These are phyloP conservation scores for Myanophis thanlyinensis DNA, from an alignment of 2,113 vertebrate genomes.

Conservation along the genomic window DNA sequence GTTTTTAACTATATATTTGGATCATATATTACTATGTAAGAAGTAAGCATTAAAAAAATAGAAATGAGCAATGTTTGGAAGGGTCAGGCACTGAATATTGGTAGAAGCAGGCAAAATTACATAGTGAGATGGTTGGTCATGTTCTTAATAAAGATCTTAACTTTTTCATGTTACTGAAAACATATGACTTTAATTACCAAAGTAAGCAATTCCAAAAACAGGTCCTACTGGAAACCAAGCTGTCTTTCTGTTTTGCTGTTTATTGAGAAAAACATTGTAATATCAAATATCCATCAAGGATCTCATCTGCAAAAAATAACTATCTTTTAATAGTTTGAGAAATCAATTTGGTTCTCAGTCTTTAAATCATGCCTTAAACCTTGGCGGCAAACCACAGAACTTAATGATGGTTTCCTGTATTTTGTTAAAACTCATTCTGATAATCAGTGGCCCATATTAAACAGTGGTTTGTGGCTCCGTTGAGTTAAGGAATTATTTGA, in stretches of 20 bases:
- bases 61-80: slow-evolving; percentile 41
- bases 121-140: slow-evolving; percentile 27
- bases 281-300: background rate
- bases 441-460: background rate
- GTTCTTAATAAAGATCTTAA: slow-evolving; percentile 49
- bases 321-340: background rate
- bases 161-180: slow-evolving; percentile 45
- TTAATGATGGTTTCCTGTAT: background rate
- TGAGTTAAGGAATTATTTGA: background rate
- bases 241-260: slow-evolving; percentile 22
- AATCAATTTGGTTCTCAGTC: background rate
- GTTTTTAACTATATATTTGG: slow-evolving; percentile 32
- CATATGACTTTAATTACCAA: slow-evolving; percentile 46
- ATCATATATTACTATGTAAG: slow-evolving; percentile 59
- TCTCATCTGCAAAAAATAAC: background rate
- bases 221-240: background rate
- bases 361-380: slow-evolving; percentile 22
- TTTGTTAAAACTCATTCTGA: background rate
- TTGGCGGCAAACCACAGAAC: slow-evolving; percentile 11
- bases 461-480: background rate
- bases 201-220: slow-evolving; percentile 24
- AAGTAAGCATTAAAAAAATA: slow-evolving; percentile 49
- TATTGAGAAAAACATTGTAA: background rate
- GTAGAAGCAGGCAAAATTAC: slow-evolving; percentile 53
- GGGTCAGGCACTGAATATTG: slow-evolving; percentile 51